Evolutionary conservation across 2,113 vertebrate genomes (phyloP), one percentile per base, ranked within the genome.

Genomic region (Amblyornis subalaris): DNA sequence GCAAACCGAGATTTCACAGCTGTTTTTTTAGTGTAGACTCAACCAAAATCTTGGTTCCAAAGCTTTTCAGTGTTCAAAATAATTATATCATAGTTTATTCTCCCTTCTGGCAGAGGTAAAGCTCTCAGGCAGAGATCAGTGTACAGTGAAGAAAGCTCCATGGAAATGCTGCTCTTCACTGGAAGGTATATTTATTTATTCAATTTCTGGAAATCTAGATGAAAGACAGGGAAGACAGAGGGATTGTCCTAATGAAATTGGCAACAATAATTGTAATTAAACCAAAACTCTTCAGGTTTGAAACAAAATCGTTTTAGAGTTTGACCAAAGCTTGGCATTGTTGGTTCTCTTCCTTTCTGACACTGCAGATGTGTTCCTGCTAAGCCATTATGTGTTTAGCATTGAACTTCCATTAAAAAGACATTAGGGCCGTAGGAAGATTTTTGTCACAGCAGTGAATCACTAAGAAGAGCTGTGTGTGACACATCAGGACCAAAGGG

Each of bases 31-130:
- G 71, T 13, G 53, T 51, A 88, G 85, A 82, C 78, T 88, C 88
- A 96, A 83, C 58, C 54, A 86, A 90, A 91, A 62, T 73, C 85
- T 93, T 91, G 88, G 23, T 82, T 85, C 25, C 38, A 53, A 72
- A 85, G 48, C 62, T 58, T 94, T 33, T n/a, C 42, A 65, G 14
- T 31, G 28, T 81, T 91, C 38, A 18, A 74, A 89, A 36, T 72
- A 95, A 81, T 88, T 2, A 28, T 36, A n/a, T 71, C 38, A 42
- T 48, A 58, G 67, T 24, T 95, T 85, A 38, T 73, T 82, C 55
- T 72, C 3, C 33, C 66, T 92, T 85, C 45, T 94, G 78, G 74
- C 5, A 3, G 50, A 61, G 25, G 11, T 31, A 45, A 78, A 71
- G 44, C 65, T 89, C 51, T 88, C 28, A 23, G 62, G 36, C 57